Evolutionary conservation across 2,888 invertebrate genomes (phyloP), one percentile per base, ranked within the genome.

Genomic region (Belgica antarctica): DNA sequence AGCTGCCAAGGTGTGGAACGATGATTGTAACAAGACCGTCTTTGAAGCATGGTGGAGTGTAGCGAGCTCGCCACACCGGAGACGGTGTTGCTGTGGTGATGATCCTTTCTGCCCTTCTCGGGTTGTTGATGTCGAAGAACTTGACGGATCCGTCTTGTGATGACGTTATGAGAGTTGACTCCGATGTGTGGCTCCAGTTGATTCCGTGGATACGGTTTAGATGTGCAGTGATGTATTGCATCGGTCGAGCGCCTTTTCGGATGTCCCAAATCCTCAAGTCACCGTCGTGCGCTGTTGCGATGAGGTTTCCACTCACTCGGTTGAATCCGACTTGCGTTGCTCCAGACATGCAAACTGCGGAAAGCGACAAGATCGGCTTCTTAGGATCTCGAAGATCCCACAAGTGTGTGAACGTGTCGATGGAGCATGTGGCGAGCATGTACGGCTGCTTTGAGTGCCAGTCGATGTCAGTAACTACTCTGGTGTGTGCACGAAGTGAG

Each of bases 191-290:
- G 79, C 91, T 94, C 96, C 96, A 97, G 78, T 96, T 96, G 34
- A 97, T 85, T 59, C 96, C 94, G 77, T 95, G 92, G 73, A 96
- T 95, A 83, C 94, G 85, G 73, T 87, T 84, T 72, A 94, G 82
- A 82, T 97, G 96, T 2, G 96, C 96, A 24, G 96, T 90, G 74
- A 97, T 93, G 75, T 96, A 96, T 77, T 94, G 92, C 1, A 94
- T 85, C 0, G 96, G 96, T 68, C 89, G 85, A 62, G 88, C 87
- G 72, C 89, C 86, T 82, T 95, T 95, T 72, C 96, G 84, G 74
- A 92, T 90, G 79, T 97, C 97, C 96, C 96, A 97, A 73, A 97
- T 87, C 78, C 96, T 89, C 2, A 97, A 87, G 80, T 96, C 96
- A 1, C 95, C 96, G 77, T 96, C 96, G 79, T 97, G 96, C 2